These are phyloP conservation scores for Tigriopus californicus DNA, from an alignment of 2,888 invertebrate species.

Conservation along the genomic window DNA sequence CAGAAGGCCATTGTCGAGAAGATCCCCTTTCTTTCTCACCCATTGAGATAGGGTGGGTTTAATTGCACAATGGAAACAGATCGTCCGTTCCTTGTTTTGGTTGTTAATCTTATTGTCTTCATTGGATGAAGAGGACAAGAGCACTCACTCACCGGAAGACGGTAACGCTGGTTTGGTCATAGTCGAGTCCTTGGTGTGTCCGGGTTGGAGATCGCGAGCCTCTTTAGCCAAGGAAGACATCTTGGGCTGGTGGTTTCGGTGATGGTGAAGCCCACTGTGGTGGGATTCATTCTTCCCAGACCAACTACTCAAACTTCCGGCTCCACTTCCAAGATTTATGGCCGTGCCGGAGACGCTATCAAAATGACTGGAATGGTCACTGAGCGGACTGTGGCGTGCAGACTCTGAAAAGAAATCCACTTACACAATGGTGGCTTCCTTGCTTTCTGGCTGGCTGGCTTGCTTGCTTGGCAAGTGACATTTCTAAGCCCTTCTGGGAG, in stretches of 20 bases:
- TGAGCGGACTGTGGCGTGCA: conserved; percentile 14
- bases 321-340: conserved; percentile 9
- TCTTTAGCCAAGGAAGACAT: conserved; percentile 13
- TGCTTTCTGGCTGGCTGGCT: no score
- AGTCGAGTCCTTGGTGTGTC: conserved; percentile 11
- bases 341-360: conserved; percentile 15
- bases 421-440: not conserved
- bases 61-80: no score
- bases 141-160: not conserved
- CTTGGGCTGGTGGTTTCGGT: not conserved
- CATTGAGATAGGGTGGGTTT: no score
- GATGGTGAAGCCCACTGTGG: not conserved
- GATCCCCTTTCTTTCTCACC: no score
- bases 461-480: not conserved
- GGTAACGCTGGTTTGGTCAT: conserved; percentile 2
- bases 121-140: no score
- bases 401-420: conserved; percentile 3
- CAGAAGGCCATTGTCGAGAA: no score
- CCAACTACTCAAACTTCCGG: not conserved
- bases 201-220: conserved; percentile 9
- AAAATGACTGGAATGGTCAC: conserved; percentile 15
- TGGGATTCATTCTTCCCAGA: no score
- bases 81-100: no score
- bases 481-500: not conserved
- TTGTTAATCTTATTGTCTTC: no score